Percentiles rank a stretch among this genome's conserved stretches.
These are phyloP conservation scores for Bedellia somnulentella DNA, from an alignment of 2,888 invertebrate species.

Conservation along the genomic window DNA sequence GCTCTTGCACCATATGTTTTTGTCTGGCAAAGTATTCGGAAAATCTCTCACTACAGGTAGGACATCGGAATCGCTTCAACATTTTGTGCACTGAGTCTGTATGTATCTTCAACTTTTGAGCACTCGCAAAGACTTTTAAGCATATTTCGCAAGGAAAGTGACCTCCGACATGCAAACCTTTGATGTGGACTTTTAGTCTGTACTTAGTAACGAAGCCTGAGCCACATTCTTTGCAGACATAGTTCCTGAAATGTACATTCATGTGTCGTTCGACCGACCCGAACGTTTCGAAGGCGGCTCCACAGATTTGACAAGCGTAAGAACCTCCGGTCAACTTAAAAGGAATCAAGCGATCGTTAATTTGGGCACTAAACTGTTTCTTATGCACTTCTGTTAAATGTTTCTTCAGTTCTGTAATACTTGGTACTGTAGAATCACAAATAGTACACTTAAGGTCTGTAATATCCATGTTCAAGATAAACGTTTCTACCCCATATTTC, in stretches of 20 bases:
- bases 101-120: conserved; percentile 16
- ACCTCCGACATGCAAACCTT: conserved; percentile 12
- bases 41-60: conserved; percentile 19
- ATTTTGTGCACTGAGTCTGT: conserved; percentile 17
- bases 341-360: conserved; percentile 18
- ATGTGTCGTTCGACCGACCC: conserved; percentile 14
- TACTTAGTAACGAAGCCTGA: conserved; percentile 29
- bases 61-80: conserved; percentile 19
- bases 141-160: conserved; percentile 17
- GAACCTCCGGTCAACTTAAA: conserved; percentile 15
- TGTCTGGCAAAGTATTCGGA: conserved; percentile 21
- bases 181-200: conserved; percentile 26
- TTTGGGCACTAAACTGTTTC: conserved; percentile 15
- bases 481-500: conserved; percentile 15
- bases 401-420: conserved; percentile 14
- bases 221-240: conserved; percentile 16
- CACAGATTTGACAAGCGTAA: conserved; percentile 17
- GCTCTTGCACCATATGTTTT: conserved; percentile 18
- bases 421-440: conserved; percentile 13
- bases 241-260: conserved; percentile 15
- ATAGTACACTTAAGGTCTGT: conserved; percentile 18
- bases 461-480: conserved; percentile 20
- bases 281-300: conserved; percentile 11
- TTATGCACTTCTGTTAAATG: conserved; percentile 15
- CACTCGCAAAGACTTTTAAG: conserved; percentile 18